Percentiles rank a stretch among this genome's conserved stretches.
Conservation (phyloP, 2,113 vertebrate species). For the Chitala chitala region DNA sequence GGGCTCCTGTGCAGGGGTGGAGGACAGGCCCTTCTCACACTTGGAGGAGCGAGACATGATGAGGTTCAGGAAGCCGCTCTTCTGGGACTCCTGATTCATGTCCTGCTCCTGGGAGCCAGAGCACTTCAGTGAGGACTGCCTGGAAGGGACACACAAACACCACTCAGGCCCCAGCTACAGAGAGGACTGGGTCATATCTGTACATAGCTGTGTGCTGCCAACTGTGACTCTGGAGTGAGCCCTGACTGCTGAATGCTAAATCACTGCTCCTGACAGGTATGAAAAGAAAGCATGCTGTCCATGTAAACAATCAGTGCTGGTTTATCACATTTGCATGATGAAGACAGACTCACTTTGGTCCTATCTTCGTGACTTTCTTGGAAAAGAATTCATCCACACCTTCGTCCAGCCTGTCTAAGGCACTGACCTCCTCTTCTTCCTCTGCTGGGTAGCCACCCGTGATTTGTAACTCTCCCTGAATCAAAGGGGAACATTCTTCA, state of each 20-base stretch:
- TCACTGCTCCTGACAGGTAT: too few species aligned
- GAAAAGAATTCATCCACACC: constrained; percentile 93
- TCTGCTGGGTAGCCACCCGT: constrained; percentile 43
- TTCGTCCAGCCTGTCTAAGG: constrained; percentile 84
- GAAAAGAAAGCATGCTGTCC: background rate
- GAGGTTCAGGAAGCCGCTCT: constrained; percentile 84
- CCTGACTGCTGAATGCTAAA: too few species aligned
- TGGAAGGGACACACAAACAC: constrained; percentile 26
- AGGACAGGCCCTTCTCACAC: constrained; percentile 60
- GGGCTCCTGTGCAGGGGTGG: constrained; percentile 28
- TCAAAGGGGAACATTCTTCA: constrained; percentile 12
- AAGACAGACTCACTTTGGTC: constrained; percentile 54
- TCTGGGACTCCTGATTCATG: constrained; percentile 82
- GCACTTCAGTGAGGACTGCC: constrained; percentile 55
- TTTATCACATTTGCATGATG: background rate
- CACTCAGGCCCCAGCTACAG: background rate
- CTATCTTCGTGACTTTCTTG: constrained; percentile 83
- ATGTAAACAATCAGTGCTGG: background rate
- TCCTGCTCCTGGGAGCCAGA: constrained; percentile 59
- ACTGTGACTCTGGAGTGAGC: too few species aligned
- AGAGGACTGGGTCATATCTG: background rate
- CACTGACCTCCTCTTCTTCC: constrained; percentile 70
- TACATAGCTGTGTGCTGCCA: background rate
- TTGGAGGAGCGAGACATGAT: constrained; percentile 80
- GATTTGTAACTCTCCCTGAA: constrained; percentile 47